Evolutionary conservation across 2,888 invertebrate genomes (phyloP), one percentile per base, ranked within the genome.

Genomic region (Hirtodrosophila alboralis): DNA sequence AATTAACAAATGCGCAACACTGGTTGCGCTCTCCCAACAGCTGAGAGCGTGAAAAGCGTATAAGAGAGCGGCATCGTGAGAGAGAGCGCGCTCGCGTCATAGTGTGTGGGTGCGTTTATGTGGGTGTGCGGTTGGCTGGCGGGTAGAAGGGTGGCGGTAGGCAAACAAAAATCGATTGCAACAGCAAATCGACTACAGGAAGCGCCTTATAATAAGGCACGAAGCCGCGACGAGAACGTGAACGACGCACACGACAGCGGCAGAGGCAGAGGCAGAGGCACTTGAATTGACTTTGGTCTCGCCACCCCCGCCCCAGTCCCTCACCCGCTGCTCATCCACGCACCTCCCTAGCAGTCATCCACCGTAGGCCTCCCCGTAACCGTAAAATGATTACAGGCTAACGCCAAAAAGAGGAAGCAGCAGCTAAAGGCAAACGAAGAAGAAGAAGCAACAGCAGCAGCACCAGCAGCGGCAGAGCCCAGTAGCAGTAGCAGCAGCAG

Each of bases 321-420:
- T 36, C 61, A 27, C 28, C 23, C 34, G 12, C 34, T 28, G 23
- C 23, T 47, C 23, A 31, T 30, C 21, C 28, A 16, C 31, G 2
- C 13, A 16, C 37, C 37, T 33, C 10, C 5, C 36, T n/a, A 36
- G 8, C 18, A 16, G 7, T 21, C 44, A 14, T 16, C 23, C 38
- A 30, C 10, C 36, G 40, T 23, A 28, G 28, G 31, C 21, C 34
- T 10, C 28, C 34, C 1, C 28, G 26, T 52, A 51, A 58, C 63
- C 79, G 51, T 78, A 66, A 78, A 86, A 86, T 81, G 83, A 78
- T 81, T 84, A 86, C 75, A 81, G 83, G 81, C 71, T 60, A 59
- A 75, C 69, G 71, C 58, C 54, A 64, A 59, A 69, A 56, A 66
- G 51, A 66, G 49, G 41, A 52, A 61, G 66, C 44, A 61, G 66